These are phyloP conservation scores for Emydocephalus ijimae DNA, from an alignment of 2,113 vertebrate genomes.

Conservation along the genomic window DNA sequence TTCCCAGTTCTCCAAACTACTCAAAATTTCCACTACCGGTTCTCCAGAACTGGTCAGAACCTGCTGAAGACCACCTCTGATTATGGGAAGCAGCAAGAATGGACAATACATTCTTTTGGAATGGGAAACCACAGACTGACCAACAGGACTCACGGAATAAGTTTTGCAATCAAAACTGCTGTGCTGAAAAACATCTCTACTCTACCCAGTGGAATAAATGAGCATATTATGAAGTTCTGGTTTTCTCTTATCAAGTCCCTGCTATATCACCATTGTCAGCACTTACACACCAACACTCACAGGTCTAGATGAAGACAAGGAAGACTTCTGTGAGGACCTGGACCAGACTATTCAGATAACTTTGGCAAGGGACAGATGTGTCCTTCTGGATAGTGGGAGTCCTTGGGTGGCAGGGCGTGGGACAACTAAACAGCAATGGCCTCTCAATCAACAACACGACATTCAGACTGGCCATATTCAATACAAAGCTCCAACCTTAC, in stretches of 20 bases:
- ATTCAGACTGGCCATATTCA: neutral
- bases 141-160: neutral
- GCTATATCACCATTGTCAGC: neutral
- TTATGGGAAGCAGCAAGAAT: neutral
- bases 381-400: neutral
- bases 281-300: neutral
- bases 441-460: neutral
- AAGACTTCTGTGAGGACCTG: neutral
- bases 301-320: neutral
- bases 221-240: neutral
- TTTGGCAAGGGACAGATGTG: neutral
- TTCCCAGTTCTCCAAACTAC: too few species aligned
- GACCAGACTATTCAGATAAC: neutral
- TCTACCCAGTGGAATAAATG: neutral
- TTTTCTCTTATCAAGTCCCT: neutral
- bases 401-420: neutral
- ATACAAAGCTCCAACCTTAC: neutral
- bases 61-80: neutral
- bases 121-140: neutral
- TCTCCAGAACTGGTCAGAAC: too few species aligned
- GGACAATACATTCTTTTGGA: neutral
- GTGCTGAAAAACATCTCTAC: neutral
- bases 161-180: neutral
- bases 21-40: too few species aligned
- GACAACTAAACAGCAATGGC: neutral